phyloP scores from a whole-genome alignment of 2,888 invertebrate species.

The Adelphocoris suturalis region DNA sequence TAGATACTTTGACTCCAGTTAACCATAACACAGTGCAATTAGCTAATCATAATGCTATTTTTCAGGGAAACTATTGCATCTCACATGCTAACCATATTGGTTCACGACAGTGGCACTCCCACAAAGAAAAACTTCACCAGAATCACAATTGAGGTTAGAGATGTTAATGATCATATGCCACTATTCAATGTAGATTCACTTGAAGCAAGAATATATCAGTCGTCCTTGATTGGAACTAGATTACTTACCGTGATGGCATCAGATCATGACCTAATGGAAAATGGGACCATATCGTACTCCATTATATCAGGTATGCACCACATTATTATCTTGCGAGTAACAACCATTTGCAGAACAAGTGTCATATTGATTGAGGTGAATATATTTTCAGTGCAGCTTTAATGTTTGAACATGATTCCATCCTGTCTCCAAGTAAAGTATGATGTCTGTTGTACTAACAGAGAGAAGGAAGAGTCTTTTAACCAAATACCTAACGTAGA shows the following conservation, averaged over 20 bases:
- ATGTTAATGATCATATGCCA: constrained; percentile 94
- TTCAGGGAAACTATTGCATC: constrained; percentile 86
- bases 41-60: no score
- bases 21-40: no score
- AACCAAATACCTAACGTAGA: no score
- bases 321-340: background rate
- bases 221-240: constrained; percentile 85
- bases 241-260: constrained; percentile 87
- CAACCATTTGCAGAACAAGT: background rate
- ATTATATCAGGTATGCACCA: constrained; percentile 85
- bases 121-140: constrained; percentile 90
- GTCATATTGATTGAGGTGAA: background rate
- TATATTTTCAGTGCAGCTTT: no score
- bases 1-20: no score
- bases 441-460: no score
- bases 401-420: no score
- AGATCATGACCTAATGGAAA: constrained; percentile 90
- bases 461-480: no score
- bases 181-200: constrained; percentile 90
- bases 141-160: constrained; percentile 88
- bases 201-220: constrained; percentile 88
- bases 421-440: no score
- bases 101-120: constrained; percentile 92
- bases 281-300: constrained; percentile 89
- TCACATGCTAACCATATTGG: constrained; percentile 92